Evolutionary conservation across 2,797 vertebrate species (phyloP).

Genomic region (Hypotaenidia okinawae): DNA sequence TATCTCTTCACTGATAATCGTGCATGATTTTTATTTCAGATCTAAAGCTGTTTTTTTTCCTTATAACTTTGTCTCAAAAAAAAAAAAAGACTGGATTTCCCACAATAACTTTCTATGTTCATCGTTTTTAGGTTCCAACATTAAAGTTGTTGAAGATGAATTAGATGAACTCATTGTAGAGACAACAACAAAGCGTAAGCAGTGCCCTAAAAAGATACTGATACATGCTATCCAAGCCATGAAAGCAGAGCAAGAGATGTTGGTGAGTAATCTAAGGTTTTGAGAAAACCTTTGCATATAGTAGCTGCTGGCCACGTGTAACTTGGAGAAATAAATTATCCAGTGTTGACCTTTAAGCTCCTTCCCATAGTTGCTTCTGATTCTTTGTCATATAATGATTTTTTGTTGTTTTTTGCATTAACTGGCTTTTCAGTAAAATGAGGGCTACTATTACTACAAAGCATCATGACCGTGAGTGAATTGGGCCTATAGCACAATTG

Average conservation of each 20-base stretch:
- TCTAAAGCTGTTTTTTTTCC: neutral
- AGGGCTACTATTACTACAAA: neutral
- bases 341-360: neutral
- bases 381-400: neutral
- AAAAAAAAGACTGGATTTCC: neutral
- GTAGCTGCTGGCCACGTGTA: neutral
- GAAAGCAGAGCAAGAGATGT: constrained; percentile 84
- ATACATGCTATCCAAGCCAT: constrained; percentile 82
- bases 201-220: constrained; percentile 85
- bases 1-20: neutral
- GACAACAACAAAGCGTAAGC: constrained; percentile 82
- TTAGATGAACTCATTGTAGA: constrained; percentile 90
- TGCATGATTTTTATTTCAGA: neutral
- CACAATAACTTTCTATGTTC: neutral
- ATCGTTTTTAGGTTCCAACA: constrained; percentile 73
- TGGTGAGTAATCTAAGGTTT: constrained; percentile 79
- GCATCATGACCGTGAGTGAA: neutral
- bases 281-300: neutral
- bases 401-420: neutral
- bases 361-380: neutral
- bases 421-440: neutral
- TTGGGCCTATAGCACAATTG: neutral
- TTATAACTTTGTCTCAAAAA: neutral
- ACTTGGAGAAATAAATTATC: neutral
- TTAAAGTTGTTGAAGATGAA: constrained; percentile 81